Evolutionary conservation across 2,797 vertebrate genomes (phyloP).

Genomic region (Hybognathus amarus): DNA sequence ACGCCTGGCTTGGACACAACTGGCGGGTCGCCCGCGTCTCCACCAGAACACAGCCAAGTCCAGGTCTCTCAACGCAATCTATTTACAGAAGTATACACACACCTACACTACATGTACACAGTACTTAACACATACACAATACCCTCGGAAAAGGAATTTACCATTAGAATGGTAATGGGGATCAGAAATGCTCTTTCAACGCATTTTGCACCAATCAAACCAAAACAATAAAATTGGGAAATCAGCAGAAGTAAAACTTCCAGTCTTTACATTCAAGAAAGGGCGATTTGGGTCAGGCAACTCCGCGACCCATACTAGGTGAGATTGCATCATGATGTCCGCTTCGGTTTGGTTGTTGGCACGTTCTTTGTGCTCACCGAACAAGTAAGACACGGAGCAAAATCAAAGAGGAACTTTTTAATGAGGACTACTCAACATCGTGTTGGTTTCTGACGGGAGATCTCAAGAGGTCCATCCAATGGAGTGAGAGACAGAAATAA

Average conservation of each 20-base stretch:
- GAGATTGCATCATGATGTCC: constrained; percentile 12
- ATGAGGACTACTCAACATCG: constrained; percentile 50
- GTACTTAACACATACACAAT: constrained; percentile 5
- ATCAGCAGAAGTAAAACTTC: constrained; percentile 39
- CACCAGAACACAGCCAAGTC: constrained; percentile 32
- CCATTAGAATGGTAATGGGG: no score
- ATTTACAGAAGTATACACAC: constrained; percentile 43
- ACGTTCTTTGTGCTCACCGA: constrained; percentile 29
- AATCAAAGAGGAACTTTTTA: constrained; percentile 57
- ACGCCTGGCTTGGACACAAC: constrained; percentile 53
- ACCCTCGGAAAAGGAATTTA: constrained; percentile 12
- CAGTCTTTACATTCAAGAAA: constrained; percentile 57
- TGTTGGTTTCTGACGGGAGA: constrained; percentile 42
- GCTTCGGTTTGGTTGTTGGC: constrained; percentile 11
- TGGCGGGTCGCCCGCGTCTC: constrained; percentile 31
- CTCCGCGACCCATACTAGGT: constrained; percentile 16
- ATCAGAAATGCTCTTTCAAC: background rate
- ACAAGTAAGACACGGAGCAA: constrained; percentile 43
- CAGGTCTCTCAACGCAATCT: constrained; percentile 54
- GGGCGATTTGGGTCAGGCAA: background rate
- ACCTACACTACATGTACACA: constrained; percentile 3
- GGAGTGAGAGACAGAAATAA: constrained; percentile 12
- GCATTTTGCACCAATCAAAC: background rate
- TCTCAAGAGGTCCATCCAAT: constrained; percentile 49
- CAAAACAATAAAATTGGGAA: constrained; percentile 12